Evolutionary conservation across 2,888 invertebrate species (phyloP).

Genomic region (Epirrita christyi): DNA sequence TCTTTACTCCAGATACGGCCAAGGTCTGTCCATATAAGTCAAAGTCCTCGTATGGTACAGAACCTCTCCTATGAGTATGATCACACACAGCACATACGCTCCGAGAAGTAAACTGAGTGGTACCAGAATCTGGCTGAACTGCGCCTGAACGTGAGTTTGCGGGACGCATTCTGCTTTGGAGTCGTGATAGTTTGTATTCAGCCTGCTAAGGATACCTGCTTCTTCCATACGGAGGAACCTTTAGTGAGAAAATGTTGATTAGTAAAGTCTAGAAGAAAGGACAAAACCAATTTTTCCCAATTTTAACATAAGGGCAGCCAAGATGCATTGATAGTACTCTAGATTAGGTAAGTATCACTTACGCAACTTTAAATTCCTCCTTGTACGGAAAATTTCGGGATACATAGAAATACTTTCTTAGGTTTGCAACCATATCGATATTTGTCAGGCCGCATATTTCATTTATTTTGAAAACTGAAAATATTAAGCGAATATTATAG

Average conservation of each 20-base stretch:
- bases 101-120: slow-evolving; percentile 23
- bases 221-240: slow-evolving; percentile 30
- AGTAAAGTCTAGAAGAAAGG: no score
- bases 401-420: slow-evolving; percentile 62
- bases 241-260: slow-evolving; percentile 4
- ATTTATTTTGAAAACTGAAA: slow-evolving; percentile 56
- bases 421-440: slow-evolving; percentile 55
- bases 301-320: no score
- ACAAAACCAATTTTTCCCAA: no score
- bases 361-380: slow-evolving; percentile 69
- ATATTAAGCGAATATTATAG: background rate
- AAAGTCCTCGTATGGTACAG: slow-evolving; percentile 16
- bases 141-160: slow-evolving; percentile 19
- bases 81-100: slow-evolving; percentile 19
- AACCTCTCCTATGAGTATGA: slow-evolving; percentile 25
- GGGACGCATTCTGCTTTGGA: slow-evolving; percentile 19
- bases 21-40: slow-evolving; percentile 21
- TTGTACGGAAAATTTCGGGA: slow-evolving; percentile 56
- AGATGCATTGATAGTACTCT: no score
- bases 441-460: slow-evolving; percentile 59
- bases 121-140: slow-evolving; percentile 24
- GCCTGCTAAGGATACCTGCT: slow-evolving; percentile 21
- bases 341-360: slow-evolving; percentile 32
- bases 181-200: slow-evolving; percentile 3
- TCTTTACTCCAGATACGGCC: slow-evolving; percentile 29